These are phyloP conservation scores for Ceratotherium simum DNA, from an alignment of 2,113 vertebrate species.

Conservation along the genomic window DNA sequence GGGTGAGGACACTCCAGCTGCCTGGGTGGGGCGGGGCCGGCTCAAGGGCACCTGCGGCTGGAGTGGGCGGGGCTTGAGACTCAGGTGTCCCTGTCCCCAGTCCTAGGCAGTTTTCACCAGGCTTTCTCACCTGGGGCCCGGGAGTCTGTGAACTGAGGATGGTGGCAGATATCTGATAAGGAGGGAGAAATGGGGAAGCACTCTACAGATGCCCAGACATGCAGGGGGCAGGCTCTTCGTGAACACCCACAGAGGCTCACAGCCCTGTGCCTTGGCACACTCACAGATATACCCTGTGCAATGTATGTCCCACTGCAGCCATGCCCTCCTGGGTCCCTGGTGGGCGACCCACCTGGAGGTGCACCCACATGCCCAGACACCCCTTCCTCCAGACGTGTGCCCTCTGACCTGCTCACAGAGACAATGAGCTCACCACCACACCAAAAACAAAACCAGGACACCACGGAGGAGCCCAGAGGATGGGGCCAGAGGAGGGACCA, in stretches of 20 bases:
- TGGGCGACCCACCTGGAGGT: neutral
- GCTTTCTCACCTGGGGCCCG: neutral
- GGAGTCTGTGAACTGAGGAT: neutral
- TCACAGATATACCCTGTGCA: neutral
- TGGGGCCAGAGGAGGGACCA: neutral
- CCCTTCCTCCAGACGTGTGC: neutral
- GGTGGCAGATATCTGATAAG: neutral
- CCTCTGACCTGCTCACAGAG: neutral
- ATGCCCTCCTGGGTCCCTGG: neutral
- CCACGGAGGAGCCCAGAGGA: neutral
- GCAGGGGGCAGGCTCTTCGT: neutral
- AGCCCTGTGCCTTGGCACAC: neutral
- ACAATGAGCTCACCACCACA: neutral
- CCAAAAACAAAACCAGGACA: neutral
- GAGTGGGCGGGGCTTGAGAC: constrained; percentile 3
- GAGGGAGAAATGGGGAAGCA: neutral
- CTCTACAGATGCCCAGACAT: neutral
- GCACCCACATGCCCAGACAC: too few species aligned
- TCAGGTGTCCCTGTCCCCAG: constrained; percentile 50
- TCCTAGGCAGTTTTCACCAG: neutral
- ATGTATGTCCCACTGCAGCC: neutral
- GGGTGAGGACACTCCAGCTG: constrained; percentile 41
- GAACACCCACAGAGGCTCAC: neutral
- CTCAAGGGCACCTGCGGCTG: constrained; percentile 31
- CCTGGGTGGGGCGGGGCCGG: constrained; percentile 44